phyloP scores from a whole-genome alignment of 2,113 vertebrate genomes.

The Pachycephala philippinensis region DNA sequence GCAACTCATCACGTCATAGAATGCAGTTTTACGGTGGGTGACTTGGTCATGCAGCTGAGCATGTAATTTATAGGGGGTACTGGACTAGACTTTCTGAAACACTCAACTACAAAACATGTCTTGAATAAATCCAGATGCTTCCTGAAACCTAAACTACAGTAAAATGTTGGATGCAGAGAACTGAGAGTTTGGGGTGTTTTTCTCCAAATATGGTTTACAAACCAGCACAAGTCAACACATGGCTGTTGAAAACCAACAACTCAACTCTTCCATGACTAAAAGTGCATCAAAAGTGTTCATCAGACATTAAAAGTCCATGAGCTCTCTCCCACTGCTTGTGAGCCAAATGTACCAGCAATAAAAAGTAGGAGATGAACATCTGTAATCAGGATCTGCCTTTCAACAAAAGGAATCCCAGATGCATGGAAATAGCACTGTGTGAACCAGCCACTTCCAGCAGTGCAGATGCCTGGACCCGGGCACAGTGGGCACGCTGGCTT shows the following conservation, averaged over 20 bases:
- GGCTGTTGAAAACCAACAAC: not conserved
- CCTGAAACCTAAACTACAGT: not conserved
- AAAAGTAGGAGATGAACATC: not conserved
- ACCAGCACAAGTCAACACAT: not conserved
- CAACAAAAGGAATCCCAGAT: not conserved
- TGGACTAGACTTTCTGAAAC: not conserved
- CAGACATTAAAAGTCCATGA: not conserved
- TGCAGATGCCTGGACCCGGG: rapidly evolving
- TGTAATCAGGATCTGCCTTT: not conserved
- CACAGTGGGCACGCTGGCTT: rapidly evolving
- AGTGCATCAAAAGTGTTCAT: not conserved
- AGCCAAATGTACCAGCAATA: not conserved
- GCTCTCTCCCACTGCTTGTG: not conserved
- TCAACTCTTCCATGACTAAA: not conserved
- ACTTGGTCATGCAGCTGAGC: not conserved
- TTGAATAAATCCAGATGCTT: not conserved
- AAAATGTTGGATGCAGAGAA: not conserved
- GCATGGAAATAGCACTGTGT: not conserved
- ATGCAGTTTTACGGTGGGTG: not conserved
- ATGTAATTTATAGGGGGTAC: not conserved
- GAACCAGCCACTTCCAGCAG: not conserved
- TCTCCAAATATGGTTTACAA: not conserved
- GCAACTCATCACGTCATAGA: not conserved
- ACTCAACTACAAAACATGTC: not conserved
- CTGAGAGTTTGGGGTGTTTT: not conserved